Evolutionary conservation across 2,113 vertebrate genomes (phyloP).

Genomic region (Chaetops frenatus): DNA sequence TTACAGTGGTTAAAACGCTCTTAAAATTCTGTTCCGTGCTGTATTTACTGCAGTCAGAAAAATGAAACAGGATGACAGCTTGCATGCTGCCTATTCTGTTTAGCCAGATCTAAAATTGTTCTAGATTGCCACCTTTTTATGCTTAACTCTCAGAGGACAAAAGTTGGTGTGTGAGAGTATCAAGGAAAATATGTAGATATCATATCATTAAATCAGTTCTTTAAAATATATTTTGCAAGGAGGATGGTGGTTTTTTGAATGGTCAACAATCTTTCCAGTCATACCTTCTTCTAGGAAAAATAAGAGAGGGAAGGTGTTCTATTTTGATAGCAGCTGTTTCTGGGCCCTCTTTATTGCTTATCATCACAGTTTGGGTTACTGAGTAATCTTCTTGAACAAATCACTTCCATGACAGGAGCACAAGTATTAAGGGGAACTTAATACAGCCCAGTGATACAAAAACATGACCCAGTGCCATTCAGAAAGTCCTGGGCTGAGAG

Average conservation of each 20-base stretch:
- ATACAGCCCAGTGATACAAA: neutral
- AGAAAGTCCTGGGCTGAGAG: neutral
- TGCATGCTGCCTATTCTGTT: constrained; percentile 27
- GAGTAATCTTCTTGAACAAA: constrained; percentile 12
- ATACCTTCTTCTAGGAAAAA: neutral
- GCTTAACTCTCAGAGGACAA: neutral
- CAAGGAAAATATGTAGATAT: neutral
- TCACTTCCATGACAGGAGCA: constrained; percentile 14
- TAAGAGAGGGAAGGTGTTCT: neutral
- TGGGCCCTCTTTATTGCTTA: neutral
- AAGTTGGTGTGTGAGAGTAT: neutral
- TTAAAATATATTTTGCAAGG: neutral
- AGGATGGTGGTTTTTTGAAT: neutral
- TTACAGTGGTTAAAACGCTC: neutral
- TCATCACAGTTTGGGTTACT: neutral
- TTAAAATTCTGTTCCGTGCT: neutral
- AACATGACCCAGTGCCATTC: neutral
- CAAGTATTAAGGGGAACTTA: neutral
- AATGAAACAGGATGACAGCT: neutral
- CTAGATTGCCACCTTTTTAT: constrained; percentile 20
- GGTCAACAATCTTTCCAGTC: neutral
- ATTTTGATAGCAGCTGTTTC: constrained; percentile 11
- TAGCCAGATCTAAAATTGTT: constrained; percentile 29
- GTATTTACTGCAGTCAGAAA: constrained; percentile 29
- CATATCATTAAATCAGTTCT: neutral